These are phyloP conservation scores for Galeopsomyia nigrocyanea DNA, from an alignment of 2,888 invertebrate genomes.

Conservation along the genomic window DNA sequence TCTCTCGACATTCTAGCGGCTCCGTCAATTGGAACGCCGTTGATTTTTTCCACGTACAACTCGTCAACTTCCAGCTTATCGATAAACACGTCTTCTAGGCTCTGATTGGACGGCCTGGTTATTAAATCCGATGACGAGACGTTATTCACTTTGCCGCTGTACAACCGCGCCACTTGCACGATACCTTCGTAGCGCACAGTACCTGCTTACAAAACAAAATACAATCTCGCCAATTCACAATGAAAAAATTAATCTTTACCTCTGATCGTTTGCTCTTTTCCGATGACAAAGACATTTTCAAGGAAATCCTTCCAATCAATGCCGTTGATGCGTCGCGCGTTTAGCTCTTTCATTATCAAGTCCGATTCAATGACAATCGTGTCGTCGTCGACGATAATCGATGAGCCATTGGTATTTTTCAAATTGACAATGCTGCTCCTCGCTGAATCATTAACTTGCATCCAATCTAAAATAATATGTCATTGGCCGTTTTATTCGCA, in stretches of 20 bases:
- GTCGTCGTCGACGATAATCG: conserved; percentile 51
- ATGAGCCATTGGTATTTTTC: conserved; percentile 19
- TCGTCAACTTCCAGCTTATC: conserved; percentile 51
- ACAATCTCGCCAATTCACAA: background rate
- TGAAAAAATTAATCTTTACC: conserved; percentile 50
- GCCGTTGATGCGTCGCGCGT: conserved; percentile 50
- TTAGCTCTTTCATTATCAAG: conserved; percentile 50
- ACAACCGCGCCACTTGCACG: conserved; percentile 47
- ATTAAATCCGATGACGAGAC: conserved; percentile 49
- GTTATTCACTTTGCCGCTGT: conserved; percentile 52
- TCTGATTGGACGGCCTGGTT: conserved; percentile 56
- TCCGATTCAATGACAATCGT: conserved; percentile 52
- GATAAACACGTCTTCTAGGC: conserved; percentile 49
- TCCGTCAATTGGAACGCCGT: conserved; percentile 53
- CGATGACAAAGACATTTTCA: conserved; percentile 53
- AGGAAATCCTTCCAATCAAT: conserved; percentile 51
- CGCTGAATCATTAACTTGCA: conserved; percentile 40
- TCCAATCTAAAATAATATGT: conserved; percentile 54
- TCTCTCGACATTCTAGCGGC: conserved; percentile 57
- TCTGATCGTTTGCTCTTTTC: conserved; percentile 53
- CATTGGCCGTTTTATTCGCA: background rate
- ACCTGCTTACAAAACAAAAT: conserved; percentile 47
- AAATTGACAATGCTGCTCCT: conserved; percentile 37
- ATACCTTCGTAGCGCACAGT: conserved; percentile 49
- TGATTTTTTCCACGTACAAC: conserved; percentile 54